Conservation (phyloP, 2,797 vertebrate genomes). For the Periophthalmus magnuspinnatus region DNA sequence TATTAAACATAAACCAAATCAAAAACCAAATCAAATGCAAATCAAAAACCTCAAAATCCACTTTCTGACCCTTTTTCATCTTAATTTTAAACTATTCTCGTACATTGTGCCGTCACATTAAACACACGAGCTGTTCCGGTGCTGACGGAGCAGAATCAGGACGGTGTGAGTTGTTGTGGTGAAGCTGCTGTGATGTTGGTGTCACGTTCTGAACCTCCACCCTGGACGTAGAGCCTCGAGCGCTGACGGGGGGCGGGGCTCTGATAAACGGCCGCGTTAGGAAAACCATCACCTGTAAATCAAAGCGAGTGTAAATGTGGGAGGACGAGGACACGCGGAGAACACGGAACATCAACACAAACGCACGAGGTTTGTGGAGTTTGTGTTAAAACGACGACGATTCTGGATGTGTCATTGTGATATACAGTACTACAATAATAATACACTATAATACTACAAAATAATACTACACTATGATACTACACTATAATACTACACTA, state of each 20-base stretch:
- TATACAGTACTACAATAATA: no score
- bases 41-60: no score
- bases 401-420: background rate
- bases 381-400: background rate
- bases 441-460: no score
- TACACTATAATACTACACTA: no score
- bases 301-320: conserved; percentile 14
- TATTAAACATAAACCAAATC: no score
- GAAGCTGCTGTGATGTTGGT: conserved; percentile 30
- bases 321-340: background rate
- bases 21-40: no score
- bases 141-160: conserved; percentile 33
- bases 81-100: no score
- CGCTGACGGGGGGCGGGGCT: conserved; percentile 34
- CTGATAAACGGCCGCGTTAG: conserved; percentile 44
- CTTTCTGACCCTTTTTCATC: no score
- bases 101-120: no score
- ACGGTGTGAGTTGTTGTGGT: background rate
- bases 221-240: conserved; percentile 21
- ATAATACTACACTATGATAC: no score
- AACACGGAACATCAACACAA: conserved; percentile 7
- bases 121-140: conserved; percentile 13
- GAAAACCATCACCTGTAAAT: conserved; percentile 42
- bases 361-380: background rate
- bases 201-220: conserved; percentile 28